phyloP scores from a whole-genome alignment of 2,113 vertebrate species.

The Harpagus bidentatus region DNA sequence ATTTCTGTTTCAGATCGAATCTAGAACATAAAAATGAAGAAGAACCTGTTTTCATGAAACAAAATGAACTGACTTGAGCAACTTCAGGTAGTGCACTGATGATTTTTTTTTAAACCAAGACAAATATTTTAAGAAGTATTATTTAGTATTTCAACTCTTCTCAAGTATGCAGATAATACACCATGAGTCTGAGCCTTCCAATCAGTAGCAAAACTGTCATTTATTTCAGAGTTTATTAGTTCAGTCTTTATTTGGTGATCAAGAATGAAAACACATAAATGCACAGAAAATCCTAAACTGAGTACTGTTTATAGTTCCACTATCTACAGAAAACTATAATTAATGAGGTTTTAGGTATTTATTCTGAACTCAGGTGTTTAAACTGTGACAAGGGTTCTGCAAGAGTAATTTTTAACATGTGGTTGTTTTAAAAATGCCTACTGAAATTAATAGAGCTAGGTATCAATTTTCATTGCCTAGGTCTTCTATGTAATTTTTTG shows the following conservation, averaged over 20 bases:
- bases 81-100: not conserved
- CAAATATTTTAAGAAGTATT: not conserved
- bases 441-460: not conserved
- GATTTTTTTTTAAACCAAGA: not conserved
- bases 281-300: not conserved
- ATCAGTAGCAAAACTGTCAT: not conserved
- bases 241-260: not conserved
- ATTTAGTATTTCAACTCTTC: not conserved
- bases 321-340: not conserved
- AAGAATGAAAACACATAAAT: not conserved
- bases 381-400: not conserved
- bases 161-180: not conserved
- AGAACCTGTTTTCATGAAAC: not conserved
- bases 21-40: not conserved
- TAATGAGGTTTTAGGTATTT: not conserved
- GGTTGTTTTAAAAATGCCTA: not conserved
- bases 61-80: not conserved
- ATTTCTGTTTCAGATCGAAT: not conserved
- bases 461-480: not conserved
- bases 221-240: not conserved
- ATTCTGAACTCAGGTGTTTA: not conserved
- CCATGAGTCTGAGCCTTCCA: not conserved
- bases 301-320: not conserved
- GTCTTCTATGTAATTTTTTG: not conserved
- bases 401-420: not conserved